Conservation (phyloP, 2,113 vertebrate species). For the Rafetus swinhoei region DNA sequence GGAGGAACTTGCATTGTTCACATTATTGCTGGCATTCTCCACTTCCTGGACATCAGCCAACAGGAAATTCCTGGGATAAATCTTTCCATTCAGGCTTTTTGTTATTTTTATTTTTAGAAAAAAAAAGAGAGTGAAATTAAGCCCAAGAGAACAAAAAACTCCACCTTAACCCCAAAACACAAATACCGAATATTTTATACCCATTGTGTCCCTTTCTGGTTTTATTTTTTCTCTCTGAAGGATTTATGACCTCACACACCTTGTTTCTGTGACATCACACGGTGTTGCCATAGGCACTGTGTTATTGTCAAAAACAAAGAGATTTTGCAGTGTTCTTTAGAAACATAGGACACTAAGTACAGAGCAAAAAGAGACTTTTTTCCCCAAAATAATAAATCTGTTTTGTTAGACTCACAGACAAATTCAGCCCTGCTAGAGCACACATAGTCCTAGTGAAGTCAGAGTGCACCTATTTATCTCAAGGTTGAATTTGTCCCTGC, state of each 20-base stretch:
- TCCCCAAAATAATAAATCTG: slow-evolving; percentile 47
- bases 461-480: slow-evolving; percentile 54
- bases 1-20: slow-evolving; percentile 63
- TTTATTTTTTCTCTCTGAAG: slow-evolving; percentile 50
- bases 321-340: slow-evolving; percentile 43
- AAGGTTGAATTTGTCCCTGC: slow-evolving; percentile 22
- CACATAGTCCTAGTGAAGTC: slow-evolving; percentile 25
- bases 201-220: neutral
- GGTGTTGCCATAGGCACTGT: slow-evolving; percentile 58
- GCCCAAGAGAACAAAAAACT: neutral
- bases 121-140: neutral
- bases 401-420: slow-evolving; percentile 10
- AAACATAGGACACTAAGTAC: neutral
- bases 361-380: slow-evolving; percentile 15
- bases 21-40: slow-evolving; percentile 62
- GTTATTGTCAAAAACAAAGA: slow-evolving; percentile 71
- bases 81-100: slow-evolving; percentile 67
- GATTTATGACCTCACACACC: slow-evolving; percentile 81
- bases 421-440: slow-evolving; percentile 23
- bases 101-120: slow-evolving; percentile 14
- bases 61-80: slow-evolving; percentile 81
- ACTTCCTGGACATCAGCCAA: slow-evolving; percentile 68
- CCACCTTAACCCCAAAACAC: neutral
- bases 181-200: neutral
- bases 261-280: slow-evolving; percentile 76